Conservation (phyloP, 2,113 vertebrate species). For the Mesocricetus auratus region DNA sequence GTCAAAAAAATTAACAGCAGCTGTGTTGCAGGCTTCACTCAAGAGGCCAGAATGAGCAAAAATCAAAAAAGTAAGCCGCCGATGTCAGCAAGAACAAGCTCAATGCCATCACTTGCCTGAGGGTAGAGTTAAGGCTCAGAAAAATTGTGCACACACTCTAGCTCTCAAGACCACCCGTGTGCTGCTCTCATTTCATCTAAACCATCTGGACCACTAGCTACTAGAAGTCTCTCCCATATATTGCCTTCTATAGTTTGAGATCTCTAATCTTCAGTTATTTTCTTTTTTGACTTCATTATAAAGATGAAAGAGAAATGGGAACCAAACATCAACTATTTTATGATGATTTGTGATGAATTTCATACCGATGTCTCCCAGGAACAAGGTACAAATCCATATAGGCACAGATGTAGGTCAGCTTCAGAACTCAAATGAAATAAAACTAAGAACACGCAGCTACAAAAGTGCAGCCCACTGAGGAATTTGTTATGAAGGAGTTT, state of each 20-base stretch:
- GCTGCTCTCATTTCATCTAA: neutral
- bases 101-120: neutral
- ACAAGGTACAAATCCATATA: neutral
- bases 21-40: neutral
- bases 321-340: neutral
- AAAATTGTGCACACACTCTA: neutral
- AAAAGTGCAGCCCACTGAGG: no score
- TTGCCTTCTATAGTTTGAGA: neutral
- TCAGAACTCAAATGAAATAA: neutral
- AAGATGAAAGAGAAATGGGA: neutral
- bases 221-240: neutral
- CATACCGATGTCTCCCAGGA: neutral
- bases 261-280: neutral
- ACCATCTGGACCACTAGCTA: neutral
- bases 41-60: neutral
- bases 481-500: neutral
- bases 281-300: neutral
- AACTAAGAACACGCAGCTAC: neutral
- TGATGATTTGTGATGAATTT: neutral
- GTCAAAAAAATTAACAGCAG: neutral
- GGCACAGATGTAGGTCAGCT: neutral
- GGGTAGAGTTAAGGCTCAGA: neutral
- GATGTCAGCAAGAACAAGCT: neutral
- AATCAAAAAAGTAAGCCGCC: neutral
- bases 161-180: neutral